Percentiles rank a stretch among this genome's conserved stretches.
These are phyloP conservation scores for Meda fulgida DNA, from an alignment of 2,797 vertebrate genomes.

Conservation along the genomic window DNA sequence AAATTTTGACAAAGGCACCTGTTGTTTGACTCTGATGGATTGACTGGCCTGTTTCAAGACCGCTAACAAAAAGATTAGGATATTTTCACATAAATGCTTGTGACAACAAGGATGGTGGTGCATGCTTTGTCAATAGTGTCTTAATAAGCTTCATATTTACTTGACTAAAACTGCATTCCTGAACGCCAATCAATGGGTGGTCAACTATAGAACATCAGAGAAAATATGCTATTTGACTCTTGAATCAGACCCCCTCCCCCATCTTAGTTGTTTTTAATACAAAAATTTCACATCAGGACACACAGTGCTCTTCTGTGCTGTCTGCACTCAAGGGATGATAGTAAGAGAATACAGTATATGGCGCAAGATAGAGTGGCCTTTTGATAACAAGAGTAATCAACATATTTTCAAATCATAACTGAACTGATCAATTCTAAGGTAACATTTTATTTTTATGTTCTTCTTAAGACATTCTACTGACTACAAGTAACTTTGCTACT, in stretches of 20 bases:
- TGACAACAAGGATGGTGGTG: constrained; percentile 28
- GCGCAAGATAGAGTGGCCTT: background rate
- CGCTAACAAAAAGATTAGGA: constrained; percentile 17
- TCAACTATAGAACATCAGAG: background rate
- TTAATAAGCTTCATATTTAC: constrained; percentile 26
- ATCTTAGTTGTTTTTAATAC: background rate
- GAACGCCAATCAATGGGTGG: constrained; percentile 33
- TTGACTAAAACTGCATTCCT: constrained; percentile 5
- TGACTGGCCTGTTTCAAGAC: constrained; percentile 73
- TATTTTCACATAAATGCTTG: constrained; percentile 24
- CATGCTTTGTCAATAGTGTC: background rate
- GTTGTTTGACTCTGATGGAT: constrained; percentile 78
- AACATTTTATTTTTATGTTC: background rate
- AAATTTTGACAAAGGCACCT: constrained; percentile 83
- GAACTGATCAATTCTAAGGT: background rate
- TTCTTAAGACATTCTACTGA: background rate
- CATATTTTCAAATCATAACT: background rate
- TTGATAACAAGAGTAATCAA: background rate
- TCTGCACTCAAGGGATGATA: background rate
- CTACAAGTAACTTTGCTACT: background rate
- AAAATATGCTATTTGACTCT: background rate
- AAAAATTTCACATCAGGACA: background rate
- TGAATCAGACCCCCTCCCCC: background rate
- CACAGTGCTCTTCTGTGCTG: background rate
- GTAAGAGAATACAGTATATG: background rate